Base-by-base conservation (phyloP, 2,113 vertebrate species). In the Nesospiza acunhae region DNA sequence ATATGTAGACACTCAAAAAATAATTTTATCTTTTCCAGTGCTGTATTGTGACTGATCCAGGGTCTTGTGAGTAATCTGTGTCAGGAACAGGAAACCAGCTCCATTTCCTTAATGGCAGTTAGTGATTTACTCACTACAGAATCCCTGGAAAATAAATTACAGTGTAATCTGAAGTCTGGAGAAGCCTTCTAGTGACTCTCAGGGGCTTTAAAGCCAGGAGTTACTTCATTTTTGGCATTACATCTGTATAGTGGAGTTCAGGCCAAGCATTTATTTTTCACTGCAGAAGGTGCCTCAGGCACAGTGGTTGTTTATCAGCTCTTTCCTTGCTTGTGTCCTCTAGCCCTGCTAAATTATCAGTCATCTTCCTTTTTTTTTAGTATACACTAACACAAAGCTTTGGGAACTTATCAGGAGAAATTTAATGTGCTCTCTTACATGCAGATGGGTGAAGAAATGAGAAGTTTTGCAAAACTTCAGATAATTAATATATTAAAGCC, bases 161-260 rank as follows among this genome's bases (percentile, higher is more conserved):
- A 50, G 41, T 67, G 73, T 94, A 87, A 89, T 87, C 56, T 3
- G 4, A 89, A 91, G 49, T 81, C 42, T 72, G 62, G 53, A n/a
- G 42, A 87, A 91, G 81, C 88, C 91, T 87, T 89, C 81, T 60
- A 93, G 58, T 91, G 76, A 90, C 49, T 77, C 80, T 94, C 58
- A 30, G 37, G 37, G 49, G 33, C 66, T 82, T 94, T 93, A 84
- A 70, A 93, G 42, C 33, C 27, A 70, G 44, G 28, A 94, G 69
- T 89, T 91, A 42, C 87, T 82, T 96, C 13, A 93, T 82, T 87
- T 90, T 93, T 95, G 87, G 74, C 77, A n/a, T 72, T 79, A 87
- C 3, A 3, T 56, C 58, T 82, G 15, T 62, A 24, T 7, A 72
- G 73, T 22, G 87, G 64, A 73, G 22, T 89, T 94, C 35, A 72